Percentiles rank a stretch among this genome's conserved stretches.
These are phyloP conservation scores for Chiroxiphia lanceolata DNA, from an alignment of 2,797 vertebrate genomes.

Conservation along the genomic window DNA sequence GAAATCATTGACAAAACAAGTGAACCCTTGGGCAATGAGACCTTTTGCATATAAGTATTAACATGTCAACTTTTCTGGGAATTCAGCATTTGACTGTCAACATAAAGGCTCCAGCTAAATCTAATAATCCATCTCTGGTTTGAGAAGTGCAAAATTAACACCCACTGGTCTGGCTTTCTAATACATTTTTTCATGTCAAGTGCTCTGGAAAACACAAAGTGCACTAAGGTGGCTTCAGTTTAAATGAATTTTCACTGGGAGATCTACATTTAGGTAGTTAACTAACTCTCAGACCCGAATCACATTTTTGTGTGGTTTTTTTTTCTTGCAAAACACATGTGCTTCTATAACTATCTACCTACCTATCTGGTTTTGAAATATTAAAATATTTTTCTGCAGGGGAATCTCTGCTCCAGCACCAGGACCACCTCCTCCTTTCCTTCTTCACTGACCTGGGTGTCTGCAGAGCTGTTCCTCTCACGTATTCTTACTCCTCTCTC, in stretches of 20 bases:
- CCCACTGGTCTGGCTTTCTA: not conserved
- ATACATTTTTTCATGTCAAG: not conserved
- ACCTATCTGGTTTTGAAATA: not conserved
- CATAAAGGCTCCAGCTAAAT: not conserved
- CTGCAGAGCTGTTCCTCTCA: not conserved
- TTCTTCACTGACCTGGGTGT: too few relatives aligned
- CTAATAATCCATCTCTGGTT: conserved; percentile 19
- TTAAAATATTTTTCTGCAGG: not conserved
- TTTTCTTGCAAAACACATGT: not conserved
- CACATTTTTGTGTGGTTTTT: not conserved
- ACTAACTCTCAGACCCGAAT: not conserved
- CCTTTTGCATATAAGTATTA: conserved; percentile 14
- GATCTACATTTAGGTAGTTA: not conserved
- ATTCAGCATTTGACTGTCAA: conserved; percentile 39
- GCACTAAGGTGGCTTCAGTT: not conserved
- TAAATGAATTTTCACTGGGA: not conserved
- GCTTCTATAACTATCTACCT: not conserved
- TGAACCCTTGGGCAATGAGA: conserved; percentile 15
- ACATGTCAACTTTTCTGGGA: conserved; percentile 1
- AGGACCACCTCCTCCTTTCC: not conserved
- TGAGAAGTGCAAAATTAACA: conserved; percentile 34
- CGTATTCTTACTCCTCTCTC: not conserved
- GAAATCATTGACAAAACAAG: conserved; percentile 14
- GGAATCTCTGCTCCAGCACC: not conserved
- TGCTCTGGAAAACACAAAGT: not conserved